phyloP scores from a whole-genome alignment of 2,113 vertebrate genomes.

The Protobothrops mucrosquamatus region DNA sequence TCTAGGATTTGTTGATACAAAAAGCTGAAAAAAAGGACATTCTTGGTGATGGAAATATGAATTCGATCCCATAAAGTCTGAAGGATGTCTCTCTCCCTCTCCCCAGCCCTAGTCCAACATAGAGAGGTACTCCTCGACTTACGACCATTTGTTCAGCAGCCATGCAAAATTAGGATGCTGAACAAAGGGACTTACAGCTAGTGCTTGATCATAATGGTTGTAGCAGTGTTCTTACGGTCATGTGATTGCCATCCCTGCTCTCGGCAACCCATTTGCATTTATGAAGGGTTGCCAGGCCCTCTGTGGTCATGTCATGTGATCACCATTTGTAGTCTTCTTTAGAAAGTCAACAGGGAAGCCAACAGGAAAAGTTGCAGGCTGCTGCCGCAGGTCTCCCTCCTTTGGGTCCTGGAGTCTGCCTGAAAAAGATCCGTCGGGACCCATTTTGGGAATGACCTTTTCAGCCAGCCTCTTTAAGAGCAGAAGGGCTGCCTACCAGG shows the following conservation, averaged over 20 bases:
- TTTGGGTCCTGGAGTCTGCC: neutral
- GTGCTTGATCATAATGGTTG: neutral
- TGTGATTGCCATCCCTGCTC: neutral
- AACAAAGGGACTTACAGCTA: neutral
- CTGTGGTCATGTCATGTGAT: neutral
- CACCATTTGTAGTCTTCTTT: neutral
- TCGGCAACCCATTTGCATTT: neutral
- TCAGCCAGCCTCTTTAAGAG: neutral
- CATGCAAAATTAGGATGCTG: neutral
- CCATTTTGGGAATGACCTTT: neutral
- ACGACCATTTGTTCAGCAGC: neutral
- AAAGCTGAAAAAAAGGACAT: neutral
- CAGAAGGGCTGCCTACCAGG: neutral
- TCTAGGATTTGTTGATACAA: neutral
- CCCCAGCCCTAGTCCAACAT: neutral
- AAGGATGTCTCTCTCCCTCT: neutral
- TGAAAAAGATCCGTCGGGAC: too few species aligned
- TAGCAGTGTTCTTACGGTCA: neutral
- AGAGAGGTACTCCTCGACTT: neutral
- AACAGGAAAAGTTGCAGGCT: neutral
- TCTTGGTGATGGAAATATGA: neutral
- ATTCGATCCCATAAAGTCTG: neutral
- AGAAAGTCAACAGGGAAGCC: too few species aligned
- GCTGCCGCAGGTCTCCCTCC: neutral
- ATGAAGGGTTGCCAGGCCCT: neutral